Evolutionary conservation across 2,113 vertebrate species (phyloP), one percentile per base, ranked within the genome.

Genomic region (Triplophysa dalaica): DNA sequence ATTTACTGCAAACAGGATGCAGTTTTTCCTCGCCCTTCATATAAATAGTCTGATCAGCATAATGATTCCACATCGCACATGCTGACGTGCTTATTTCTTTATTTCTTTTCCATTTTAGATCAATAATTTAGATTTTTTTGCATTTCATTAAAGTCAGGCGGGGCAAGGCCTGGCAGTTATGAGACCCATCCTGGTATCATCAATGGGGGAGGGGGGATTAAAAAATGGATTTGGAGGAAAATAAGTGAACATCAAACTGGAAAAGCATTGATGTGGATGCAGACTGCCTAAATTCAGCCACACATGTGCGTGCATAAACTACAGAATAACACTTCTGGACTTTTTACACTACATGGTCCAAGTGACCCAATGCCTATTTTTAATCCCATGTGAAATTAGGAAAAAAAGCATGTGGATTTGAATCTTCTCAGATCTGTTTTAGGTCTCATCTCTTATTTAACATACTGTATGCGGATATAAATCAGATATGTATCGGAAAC

Each of bases 31-130:
- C 14, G 41, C 22, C 73, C 73, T 75, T 75, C 58, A 63, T 62
- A 75, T 75, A 75, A 75, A 75, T 75, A 75, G 73, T 63, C 73
- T 21, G 45, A 75, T 75, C 73, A 75, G 73, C 73, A 75, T 75
- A 75, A 75, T 75, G 73, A 75, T 75, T 29, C 73, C 58, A 63
- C 73, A 75, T 75, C 58, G 41, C 56, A 63, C 58, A 75, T 75
- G 73, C 73, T 75, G 73, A 75, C 73, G 22, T 63, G 38, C 73
- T 63, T 63, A 75, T 75, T 75, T 62, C 58, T 75, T 75, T 75
- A 75, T 75, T 75, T 75, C 73, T 75, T 75, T 63, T 75, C 60
- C 73, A 75, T 63, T 75, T 75, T 58, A 63, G 41, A 75, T 75
- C 73, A 75, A 75, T 75, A 63, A 75, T 75, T 75, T 75, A 75